Evolutionary conservation across 2,797 vertebrate species (phyloP), one percentile per base, ranked within the genome.

Genomic region (Phoxinus dragarum): DNA sequence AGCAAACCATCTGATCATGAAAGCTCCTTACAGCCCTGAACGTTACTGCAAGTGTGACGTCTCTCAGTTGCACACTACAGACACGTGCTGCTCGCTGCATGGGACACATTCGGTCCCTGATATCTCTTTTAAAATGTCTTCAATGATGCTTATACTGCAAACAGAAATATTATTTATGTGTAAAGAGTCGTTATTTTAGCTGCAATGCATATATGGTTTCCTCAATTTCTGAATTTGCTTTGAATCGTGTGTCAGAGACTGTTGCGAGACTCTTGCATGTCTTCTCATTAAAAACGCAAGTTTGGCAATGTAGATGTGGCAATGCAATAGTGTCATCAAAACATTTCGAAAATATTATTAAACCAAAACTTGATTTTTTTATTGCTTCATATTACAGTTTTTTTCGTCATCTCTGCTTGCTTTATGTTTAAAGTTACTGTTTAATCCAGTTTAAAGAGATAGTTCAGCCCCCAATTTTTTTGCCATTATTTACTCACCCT

Each of bases 1-100:
- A 84, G 81, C 64, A 89, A 76, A 76, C 85, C 81, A 89, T 86
- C 84, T 75, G 82, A 87, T 84, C 75, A 76, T 82, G 85, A 87
- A 88, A 86, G 86, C 86, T 82, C 82, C 81, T 54, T 76, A 84
- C 81, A 84, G 84, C 77, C 42, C 7, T 64, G 31, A 74, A 61
- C 31, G 3, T n/a, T 82, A 49, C 81, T 49, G 81, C 73, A 27
- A 52, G 84, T 49, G 56, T 82, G 84, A 86, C 66, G 83, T 75
- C 81, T 83, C 49, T 83, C 72, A 8, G 8, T 36, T 64, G 8
- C 5, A 31, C 52, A 81, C 31, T 40, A 69, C 68, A 74, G n/a
- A 61, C 54, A 82, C 54, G 9, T 36, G 11, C 61, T 40, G 61
- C 61, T 34, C 23, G 5, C 66, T 11, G 47, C 34, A 40, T 61